A percentile compares a stretch with the other conserved stretches of the same genome.
These are phyloP conservation scores for Dipodomys ordii DNA, from an alignment of 2,113 vertebrate genomes.

Conservation along the genomic window DNA sequence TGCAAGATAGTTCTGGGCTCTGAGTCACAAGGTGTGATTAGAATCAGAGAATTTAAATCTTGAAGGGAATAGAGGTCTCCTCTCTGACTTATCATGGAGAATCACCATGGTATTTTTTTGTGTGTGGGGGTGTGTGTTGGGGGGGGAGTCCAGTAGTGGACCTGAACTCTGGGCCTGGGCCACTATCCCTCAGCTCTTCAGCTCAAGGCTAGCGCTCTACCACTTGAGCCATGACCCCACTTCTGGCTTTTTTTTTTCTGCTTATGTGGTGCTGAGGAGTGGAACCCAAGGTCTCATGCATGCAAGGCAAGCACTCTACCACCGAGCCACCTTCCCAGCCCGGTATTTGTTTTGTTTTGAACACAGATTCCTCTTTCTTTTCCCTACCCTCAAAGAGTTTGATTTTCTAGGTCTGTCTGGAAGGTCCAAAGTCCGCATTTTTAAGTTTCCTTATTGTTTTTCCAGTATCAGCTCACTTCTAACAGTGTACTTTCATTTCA, in stretches of 20 bases:
- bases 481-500: not conserved
- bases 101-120: slow-evolving; percentile 11
- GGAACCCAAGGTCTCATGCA: too few species aligned
- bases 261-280: too few species aligned
- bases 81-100: slow-evolving; percentile 62
- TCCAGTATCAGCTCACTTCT: not conserved
- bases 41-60: slow-evolving; percentile 72
- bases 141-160: too few species aligned
- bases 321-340: too few species aligned
- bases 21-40: slow-evolving; percentile 75
- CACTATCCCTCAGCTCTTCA: too few species aligned
- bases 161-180: too few species aligned
- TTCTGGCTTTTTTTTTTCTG: too few species aligned
- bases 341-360: not conserved
- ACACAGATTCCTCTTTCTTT: slow-evolving; percentile 48
- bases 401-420: slow-evolving; percentile 55
- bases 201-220: too few species aligned
- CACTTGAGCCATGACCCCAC: too few species aligned
- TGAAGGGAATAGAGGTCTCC: slow-evolving; percentile 68
- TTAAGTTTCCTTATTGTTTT: slow-evolving; percentile 36
- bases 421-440: slow-evolving; percentile 35
- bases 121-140: too few species aligned
- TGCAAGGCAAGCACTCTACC: too few species aligned
- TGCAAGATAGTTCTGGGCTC: slow-evolving; percentile 66
- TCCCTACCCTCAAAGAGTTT: slow-evolving; percentile 10